These are phyloP conservation scores for Lasiommata megera DNA, from an alignment of 2,888 invertebrate genomes.

Conservation along the genomic window DNA sequence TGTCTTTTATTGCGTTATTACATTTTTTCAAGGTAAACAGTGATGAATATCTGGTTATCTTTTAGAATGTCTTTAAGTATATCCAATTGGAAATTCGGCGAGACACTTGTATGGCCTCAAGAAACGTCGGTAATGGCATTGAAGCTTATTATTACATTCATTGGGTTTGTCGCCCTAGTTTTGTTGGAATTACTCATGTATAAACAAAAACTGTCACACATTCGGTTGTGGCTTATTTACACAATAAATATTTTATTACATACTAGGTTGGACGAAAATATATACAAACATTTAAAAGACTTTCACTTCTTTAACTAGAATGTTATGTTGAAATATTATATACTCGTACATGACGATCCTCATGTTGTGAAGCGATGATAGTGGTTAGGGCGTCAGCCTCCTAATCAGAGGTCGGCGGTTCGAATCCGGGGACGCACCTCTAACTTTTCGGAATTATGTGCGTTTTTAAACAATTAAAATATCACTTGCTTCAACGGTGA, in stretches of 20 bases:
- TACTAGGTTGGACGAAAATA: too few relatives aligned
- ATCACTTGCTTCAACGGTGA: too few relatives aligned
- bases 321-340: too few relatives aligned
- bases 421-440: too few relatives aligned
- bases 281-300: too few relatives aligned
- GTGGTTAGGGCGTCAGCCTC: too few relatives aligned
- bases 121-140: conserved; percentile 63
- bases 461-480: too few relatives aligned
- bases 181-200: conserved; percentile 3
- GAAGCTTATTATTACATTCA: conserved; percentile 54
- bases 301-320: too few relatives aligned
- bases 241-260: neutral
- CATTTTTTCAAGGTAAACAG: neutral
- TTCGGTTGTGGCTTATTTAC: neutral
- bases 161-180: conserved; percentile 42
- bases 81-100: conserved; percentile 67
- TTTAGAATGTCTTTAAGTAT: conserved; percentile 23
- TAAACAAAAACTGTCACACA: neutral
- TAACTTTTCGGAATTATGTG: too few relatives aligned
- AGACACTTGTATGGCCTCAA: conserved; percentile 67
- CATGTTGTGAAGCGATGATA: too few relatives aligned
- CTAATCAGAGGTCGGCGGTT: too few relatives aligned
- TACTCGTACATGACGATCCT: too few relatives aligned
- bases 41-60: conserved; percentile 1
- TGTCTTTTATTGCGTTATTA: neutral